Base-by-base conservation (phyloP, 2,888 invertebrate species). In the Tenthredo scrophulariae region DNA sequence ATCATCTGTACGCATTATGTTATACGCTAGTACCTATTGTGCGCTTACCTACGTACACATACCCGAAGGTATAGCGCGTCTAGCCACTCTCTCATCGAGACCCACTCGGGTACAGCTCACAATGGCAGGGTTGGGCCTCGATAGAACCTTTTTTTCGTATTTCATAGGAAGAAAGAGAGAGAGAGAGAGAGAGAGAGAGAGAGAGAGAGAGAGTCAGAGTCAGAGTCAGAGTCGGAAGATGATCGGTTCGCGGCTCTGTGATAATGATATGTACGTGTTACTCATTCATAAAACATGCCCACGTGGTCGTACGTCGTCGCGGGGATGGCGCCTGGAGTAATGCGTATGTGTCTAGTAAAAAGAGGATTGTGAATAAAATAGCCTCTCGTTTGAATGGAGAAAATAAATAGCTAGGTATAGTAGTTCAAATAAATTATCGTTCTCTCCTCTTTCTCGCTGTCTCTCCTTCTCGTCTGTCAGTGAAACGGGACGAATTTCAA, bases 201-300 rank as follows among this genome's bases (percentile, higher is more conserved):
- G 33, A 33, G 4, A 33, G n/a, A n/a, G n/a, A 33, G 33, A 4
- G 33, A 33, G 2, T 33, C 4, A 33, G n/a, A 33, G 33, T 7
- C 1, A 13, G 43, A 43, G 43, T 46, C 2, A 46, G 46, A 46
- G 46, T 46, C 46, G 13, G 13, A 62, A 18, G 62, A 80, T 58
- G 65, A 18, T 33, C 29, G 40, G 62, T 62, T 54, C 87, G 83
- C 85, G 87, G 86, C 85, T 85, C 87, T 88, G 84, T 87, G 87
- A 88, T 90, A 90, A 91, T 89, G 88, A 89, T 85, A 89, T 89
- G 91, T 91, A 89, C 91, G 91, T 89, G 90, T 89, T 88, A 89
- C 89, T 91, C 91, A 91, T 91, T 91, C 91, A 91, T 91, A 90
- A 91, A 91, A 90, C 91, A 91, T 91, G 86, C 88, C 89, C 89